Evolutionary conservation across 2,797 vertebrate genomes (phyloP).

Genomic region (Echiichthys vipera): DNA sequence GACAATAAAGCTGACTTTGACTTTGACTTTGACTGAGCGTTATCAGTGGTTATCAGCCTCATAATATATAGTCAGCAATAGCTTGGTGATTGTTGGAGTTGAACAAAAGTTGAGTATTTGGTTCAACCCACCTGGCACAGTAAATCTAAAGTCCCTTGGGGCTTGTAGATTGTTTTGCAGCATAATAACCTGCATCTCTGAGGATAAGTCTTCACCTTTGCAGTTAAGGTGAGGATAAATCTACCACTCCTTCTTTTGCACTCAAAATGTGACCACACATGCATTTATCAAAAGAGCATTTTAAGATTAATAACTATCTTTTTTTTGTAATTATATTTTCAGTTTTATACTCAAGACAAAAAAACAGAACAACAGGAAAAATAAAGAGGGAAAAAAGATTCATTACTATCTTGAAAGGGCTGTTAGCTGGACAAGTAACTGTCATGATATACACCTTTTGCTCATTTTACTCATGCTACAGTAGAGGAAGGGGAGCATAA

Average conservation of each 20-base stretch:
- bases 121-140: conserved; percentile 23
- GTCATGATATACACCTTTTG: conserved; percentile 48
- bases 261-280: conserved; percentile 57
- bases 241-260: conserved; percentile 68
- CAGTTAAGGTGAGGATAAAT: conserved; percentile 66
- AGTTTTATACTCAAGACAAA: too few species aligned
- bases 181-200: conserved; percentile 41
- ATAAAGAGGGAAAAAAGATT: too few species aligned
- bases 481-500: background rate
- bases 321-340: too few species aligned
- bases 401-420: too few species aligned
- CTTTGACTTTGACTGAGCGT: too few species aligned
- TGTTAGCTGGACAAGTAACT: conserved; percentile 57
- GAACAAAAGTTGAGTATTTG: conserved; percentile 47
- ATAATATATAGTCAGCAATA: too few species aligned
- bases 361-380: too few species aligned
- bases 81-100: conserved; percentile 27
- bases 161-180: conserved; percentile 50
- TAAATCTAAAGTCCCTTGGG: conserved; percentile 38
- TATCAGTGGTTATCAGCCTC: too few species aligned
- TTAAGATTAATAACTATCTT: conserved; percentile 66
- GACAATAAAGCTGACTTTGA: too few species aligned
- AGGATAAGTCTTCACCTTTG: conserved; percentile 57
- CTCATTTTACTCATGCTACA: conserved; percentile 25
- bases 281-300: conserved; percentile 65